Evolutionary conservation across 2,888 invertebrate genomes (phyloP).

Genomic region (Leucophenga montana): DNA sequence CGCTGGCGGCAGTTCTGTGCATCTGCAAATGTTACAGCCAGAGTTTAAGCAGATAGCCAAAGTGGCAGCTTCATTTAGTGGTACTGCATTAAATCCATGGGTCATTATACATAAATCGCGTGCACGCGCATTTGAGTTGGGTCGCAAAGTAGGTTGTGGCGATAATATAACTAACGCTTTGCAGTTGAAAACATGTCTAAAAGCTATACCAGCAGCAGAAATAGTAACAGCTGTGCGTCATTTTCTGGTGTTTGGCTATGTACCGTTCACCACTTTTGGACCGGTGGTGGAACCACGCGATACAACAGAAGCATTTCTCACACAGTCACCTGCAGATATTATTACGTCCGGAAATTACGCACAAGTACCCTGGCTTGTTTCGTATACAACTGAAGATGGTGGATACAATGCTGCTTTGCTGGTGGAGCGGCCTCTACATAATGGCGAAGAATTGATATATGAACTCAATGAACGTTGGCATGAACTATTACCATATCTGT

Average conservation of each 20-base stretch:
- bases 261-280: constrained; percentile 82
- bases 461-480: constrained; percentile 75
- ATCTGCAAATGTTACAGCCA: constrained; percentile 81
- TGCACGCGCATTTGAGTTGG: constrained; percentile 78
- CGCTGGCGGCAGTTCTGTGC: constrained; percentile 83
- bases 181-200: constrained; percentile 79
- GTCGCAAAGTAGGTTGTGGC: constrained; percentile 78
- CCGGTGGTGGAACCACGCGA: constrained; percentile 78
- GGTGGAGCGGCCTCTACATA: constrained; percentile 43
- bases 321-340: constrained; percentile 78
- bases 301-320: constrained; percentile 78
- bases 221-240: constrained; percentile 75
- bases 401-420: constrained; percentile 78
- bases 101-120: constrained; percentile 74
- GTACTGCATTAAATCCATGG: constrained; percentile 78
- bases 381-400: constrained; percentile 81
- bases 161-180: constrained; percentile 70
- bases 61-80: constrained; percentile 77
- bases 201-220: constrained; percentile 76
- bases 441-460: constrained; percentile 73
- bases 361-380: constrained; percentile 80
- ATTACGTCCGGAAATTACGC: constrained; percentile 77
- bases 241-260: constrained; percentile 75
- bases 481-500: constrained; percentile 76
- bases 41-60: constrained; percentile 42